Base-by-base conservation (phyloP, 2,888 invertebrate species). In the Agonopterix alstromeriana region DNA sequence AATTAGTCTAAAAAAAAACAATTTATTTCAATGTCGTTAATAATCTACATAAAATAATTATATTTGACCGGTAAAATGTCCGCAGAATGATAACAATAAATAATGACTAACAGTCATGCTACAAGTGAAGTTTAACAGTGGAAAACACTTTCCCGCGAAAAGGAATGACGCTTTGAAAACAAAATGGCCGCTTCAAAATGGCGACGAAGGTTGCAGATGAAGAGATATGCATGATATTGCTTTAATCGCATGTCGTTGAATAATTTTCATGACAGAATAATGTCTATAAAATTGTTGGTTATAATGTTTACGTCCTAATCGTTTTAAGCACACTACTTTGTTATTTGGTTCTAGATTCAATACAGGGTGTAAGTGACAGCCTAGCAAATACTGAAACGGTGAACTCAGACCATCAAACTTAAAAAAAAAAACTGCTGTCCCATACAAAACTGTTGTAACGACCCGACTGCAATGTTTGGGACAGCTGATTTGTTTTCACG, bases 161-260 rank as follows among this genome's bases (percentile, higher is more conserved):
- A 27, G 46, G 42, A 52, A 52, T 49, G 41, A 45, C 45, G 35
- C 48, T 36, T 48, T 27, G 49, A 56, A 63, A 62, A 55, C 61
- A 64, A 63, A 69, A 66, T 65, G 60, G 61, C 53, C 49, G 55
- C 52, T 50, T 47, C 50, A 55, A n/a, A 53, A 60, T 59, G 54
- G 58, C 59, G 57, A 27, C 38, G 35, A 66, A 64, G 63, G 63
- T 54, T 66, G 64, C 52, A 55, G 55, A 58, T 63, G 66, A 63
- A 57, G 60, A 63, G 69, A 68, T 67, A 68, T 61, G 67, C 63
- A 64, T 54, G 43, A 48, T 50, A 10, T 52, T 50, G 48, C 56
- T 52, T 54, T 53, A 11, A 53, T 65, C 59, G 64, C 65, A 65
- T 67, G 65, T 42, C 42, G 12, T 11, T 42, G 9, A 42, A 10